phyloP scores from a whole-genome alignment of 2,888 invertebrate species.

The Brenthis hecate region DNA sequence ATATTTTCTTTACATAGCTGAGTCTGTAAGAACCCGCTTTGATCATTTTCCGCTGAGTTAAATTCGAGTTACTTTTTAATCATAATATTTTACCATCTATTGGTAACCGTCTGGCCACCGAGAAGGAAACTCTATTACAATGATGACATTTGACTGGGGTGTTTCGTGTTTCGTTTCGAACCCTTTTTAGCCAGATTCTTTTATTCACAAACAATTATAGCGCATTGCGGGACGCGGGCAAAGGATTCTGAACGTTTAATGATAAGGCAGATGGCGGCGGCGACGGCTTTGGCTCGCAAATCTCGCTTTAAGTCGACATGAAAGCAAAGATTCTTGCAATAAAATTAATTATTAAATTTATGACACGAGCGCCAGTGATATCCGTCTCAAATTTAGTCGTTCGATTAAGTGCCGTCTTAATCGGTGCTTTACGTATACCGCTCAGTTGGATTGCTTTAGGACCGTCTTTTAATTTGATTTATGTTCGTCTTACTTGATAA shows the following conservation, averaged over 20 bases:
- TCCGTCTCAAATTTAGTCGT: constrained; percentile 62
- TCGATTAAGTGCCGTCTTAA: constrained; percentile 67
- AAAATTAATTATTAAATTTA: constrained; percentile 77
- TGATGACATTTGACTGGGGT: constrained; percentile 67
- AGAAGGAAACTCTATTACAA: constrained; percentile 74
- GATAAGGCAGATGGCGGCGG: constrained; percentile 66
- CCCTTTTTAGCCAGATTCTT: constrained; percentile 60
- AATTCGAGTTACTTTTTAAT: constrained; percentile 79
- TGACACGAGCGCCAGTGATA: constrained; percentile 54
- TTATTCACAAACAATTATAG: constrained; percentile 70
- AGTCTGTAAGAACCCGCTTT: constrained; percentile 52
- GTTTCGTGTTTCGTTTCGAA: constrained; percentile 53
- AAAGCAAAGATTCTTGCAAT: constrained; percentile 69
- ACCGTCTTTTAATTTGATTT: constrained; percentile 29
- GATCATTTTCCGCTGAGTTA: constrained; percentile 71
- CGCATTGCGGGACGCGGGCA: constrained; percentile 59
- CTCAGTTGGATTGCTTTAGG: constrained; percentile 46
- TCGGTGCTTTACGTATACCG: constrained; percentile 66
- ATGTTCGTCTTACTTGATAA: constrained; percentile 17
- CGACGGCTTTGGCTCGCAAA: constrained; percentile 71
- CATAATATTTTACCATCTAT: constrained; percentile 75
- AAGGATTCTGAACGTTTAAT: constrained; percentile 69
- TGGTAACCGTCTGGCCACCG: constrained; percentile 52
- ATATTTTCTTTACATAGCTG: constrained; percentile 64
- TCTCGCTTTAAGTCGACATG: constrained; percentile 71